Conservation (phyloP, 2,888 invertebrate genomes). For the Pelosia muscerda region DNA sequence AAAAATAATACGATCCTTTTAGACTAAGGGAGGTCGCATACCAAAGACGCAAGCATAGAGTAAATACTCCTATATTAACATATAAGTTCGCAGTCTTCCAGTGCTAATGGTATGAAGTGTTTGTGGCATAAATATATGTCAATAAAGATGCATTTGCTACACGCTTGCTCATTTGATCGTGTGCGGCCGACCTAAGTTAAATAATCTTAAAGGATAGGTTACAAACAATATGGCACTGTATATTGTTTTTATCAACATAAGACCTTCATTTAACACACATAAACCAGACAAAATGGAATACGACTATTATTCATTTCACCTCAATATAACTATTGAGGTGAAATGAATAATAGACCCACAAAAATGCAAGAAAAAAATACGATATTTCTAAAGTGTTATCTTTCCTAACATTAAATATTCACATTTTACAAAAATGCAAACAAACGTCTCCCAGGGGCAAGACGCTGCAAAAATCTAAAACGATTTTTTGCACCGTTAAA, state of each 20-base stretch:
- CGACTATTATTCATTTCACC: not conserved
- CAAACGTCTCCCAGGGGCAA: not conserved
- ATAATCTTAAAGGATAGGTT: not conserved
- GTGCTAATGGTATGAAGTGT: too few relatives aligned
- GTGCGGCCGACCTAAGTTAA: too few relatives aligned
- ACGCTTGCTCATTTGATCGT: too few relatives aligned
- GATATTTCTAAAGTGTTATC: not conserved
- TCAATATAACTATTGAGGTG: too few relatives aligned
- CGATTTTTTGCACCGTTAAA: not conserved
- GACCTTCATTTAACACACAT: not conserved
- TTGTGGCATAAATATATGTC: too few relatives aligned
- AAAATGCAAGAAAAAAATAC: not conserved
- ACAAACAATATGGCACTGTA: constrained; percentile 16
- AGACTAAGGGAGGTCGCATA: too few relatives aligned
- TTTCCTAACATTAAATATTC: not conserved
- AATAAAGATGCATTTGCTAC: too few relatives aligned
- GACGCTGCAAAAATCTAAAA: not conserved
- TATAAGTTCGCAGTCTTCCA: too few relatives aligned
- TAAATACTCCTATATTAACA: too few relatives aligned
- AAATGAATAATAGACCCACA: not conserved
- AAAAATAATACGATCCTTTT: constrained; percentile 11
- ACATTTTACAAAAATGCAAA: not conserved
- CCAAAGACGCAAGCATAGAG: too few relatives aligned
- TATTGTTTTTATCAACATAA: constrained; percentile 2
- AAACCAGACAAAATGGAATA: not conserved